These are phyloP conservation scores for Axis porcinus DNA, from an alignment of 2,113 vertebrate genomes.

Conservation along the genomic window DNA sequence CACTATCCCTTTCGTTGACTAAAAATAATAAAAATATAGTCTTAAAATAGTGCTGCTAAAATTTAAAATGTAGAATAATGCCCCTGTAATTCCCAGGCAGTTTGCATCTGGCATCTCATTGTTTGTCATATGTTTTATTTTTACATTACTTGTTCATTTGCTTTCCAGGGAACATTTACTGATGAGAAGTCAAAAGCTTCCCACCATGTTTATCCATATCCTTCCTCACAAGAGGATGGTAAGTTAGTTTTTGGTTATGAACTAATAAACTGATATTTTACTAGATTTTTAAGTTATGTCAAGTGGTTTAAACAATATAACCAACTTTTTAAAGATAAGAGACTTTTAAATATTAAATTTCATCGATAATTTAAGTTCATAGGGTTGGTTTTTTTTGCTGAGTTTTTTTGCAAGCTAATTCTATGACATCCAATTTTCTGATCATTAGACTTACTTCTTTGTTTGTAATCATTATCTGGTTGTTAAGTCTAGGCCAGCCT, in stretches of 20 bases:
- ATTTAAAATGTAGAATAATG: neutral
- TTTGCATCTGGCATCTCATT: neutral
- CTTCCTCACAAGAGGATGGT: conserved; percentile 93
- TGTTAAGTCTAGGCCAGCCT: neutral
- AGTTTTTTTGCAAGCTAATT: neutral
- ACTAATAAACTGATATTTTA: neutral
- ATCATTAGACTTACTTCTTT: neutral
- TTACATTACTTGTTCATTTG: neutral
- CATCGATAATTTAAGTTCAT: neutral
- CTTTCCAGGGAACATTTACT: conserved; percentile 90
- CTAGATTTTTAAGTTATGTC: neutral
- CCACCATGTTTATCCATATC: conserved; percentile 91
- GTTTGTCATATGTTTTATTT: neutral
- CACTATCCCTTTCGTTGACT: neutral
- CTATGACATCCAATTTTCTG: neutral
- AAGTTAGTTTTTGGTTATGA: conserved; percentile 7
- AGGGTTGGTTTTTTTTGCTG: neutral
- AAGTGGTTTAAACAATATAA: neutral
- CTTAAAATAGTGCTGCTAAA: neutral
- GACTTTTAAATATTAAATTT: neutral
- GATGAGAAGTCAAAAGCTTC: conserved; percentile 97
- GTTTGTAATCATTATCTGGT: neutral
- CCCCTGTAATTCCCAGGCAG: neutral
- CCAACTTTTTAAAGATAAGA: neutral
- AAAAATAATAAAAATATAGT: neutral